A percentile compares a stretch with the other conserved stretches of the same genome.
phyloP scores from a whole-genome alignment of 2,797 vertebrate genomes.

The Urophycis tenuis region DNA sequence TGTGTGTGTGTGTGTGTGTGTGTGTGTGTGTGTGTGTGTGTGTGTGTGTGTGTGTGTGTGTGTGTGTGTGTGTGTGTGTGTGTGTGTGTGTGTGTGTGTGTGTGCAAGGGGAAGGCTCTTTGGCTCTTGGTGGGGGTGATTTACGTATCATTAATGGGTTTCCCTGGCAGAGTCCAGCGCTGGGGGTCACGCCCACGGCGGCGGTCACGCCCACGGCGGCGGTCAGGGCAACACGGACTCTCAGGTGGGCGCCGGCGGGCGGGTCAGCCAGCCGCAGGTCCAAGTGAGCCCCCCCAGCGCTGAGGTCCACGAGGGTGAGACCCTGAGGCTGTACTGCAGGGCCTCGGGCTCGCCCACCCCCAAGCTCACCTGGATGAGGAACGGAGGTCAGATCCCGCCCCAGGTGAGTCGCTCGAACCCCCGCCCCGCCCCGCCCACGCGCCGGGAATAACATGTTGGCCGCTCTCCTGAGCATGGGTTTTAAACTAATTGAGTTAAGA shows the following conservation, averaged over 20 bases:
- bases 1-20: too few relatives aligned
- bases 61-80: too few relatives aligned
- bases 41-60: too few relatives aligned
- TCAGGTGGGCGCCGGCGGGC: too few relatives aligned
- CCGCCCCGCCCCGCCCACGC: too few relatives aligned
- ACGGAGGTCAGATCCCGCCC: conserved; percentile 74
- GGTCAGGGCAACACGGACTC: conserved; percentile 39
- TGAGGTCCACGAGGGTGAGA: conserved; percentile 82
- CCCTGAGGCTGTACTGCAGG: conserved; percentile 85
- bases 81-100: conserved; percentile 9
- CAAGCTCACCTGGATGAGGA: conserved; percentile 87
- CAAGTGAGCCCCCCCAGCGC: conserved; percentile 87
- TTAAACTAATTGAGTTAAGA: background rate
- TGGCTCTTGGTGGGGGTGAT: conserved; percentile 26
- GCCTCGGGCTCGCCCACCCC: conserved; percentile 78
- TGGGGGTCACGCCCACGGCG: conserved; percentile 59
- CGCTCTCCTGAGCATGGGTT: conserved; percentile 4
- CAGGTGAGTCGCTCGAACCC: conserved; percentile 77
- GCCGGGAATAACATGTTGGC: background rate
- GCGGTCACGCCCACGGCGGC: too few relatives aligned
- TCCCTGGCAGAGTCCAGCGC: conserved; percentile 42
- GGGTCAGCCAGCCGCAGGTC: conserved; percentile 72
- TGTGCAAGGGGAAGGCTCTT: background rate
- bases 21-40: too few relatives aligned
- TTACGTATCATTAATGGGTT: background rate